Evolutionary conservation across 2,888 invertebrate genomes (phyloP), one percentile per base, ranked within the genome.

Genomic region (Abscondita cerata): DNA sequence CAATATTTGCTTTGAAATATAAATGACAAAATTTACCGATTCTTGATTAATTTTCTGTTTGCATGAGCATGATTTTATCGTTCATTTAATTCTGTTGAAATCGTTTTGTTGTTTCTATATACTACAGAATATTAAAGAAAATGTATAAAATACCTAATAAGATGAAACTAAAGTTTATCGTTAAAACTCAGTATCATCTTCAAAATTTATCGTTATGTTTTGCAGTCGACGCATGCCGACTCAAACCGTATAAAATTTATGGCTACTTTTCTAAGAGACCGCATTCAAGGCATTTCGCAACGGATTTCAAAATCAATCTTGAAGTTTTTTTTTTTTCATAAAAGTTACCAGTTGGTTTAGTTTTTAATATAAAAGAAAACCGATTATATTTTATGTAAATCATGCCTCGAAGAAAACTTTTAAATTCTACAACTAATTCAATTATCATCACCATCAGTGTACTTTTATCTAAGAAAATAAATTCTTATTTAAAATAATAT

Each of bases 241-340:
- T 62, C 62, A 62, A 70, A 71, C 72, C 62, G 70, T 69, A 72
- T 73, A 74, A 73, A 75, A 75, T 75, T 73, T 75, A 75, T 73
- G 69, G 66, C 68, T 64, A 60, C 59, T 68, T 66, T 66, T 72
- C 65, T 63, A 52, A 68, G 59, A 53, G 59, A 62, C 63, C 61
- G 60, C 65, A 59, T 61, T 64, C 63, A 59, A 44, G 57, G 59
- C 68, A 68, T 69, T 56, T 62, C 59, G 59, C 58, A 53, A 48
- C 65, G 65, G 65, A 65, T 67, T 67, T 61, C 47, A 41, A 48
- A 60, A 64, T 65, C 64, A 67, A 67, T 65, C 62, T 62, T 34
- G 33, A 55, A 59, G 31, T 65, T 68, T 64, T 44, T 25, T 44
- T n/a, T n/a, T n/a, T n/a, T 64, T 59, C 51, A 61, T 61, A 51